These are phyloP conservation scores for Mormyrus lacerda DNA, from an alignment of 2,113 vertebrate genomes.

Conservation along the genomic window DNA sequence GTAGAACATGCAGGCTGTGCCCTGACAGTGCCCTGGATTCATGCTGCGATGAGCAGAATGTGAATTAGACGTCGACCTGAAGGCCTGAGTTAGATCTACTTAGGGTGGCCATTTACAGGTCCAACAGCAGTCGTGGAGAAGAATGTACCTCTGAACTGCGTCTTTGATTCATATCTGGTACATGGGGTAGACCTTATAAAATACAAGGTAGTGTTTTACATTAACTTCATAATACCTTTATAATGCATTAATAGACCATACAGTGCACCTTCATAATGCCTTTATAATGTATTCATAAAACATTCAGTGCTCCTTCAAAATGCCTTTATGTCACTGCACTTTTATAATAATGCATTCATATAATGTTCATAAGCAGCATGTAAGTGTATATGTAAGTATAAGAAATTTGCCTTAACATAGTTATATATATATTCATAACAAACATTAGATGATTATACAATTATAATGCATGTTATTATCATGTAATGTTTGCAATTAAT, in stretches of 20 bases:
- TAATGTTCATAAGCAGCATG: neutral
- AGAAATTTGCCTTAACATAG: neutral
- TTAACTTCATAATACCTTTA: neutral
- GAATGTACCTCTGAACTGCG: neutral
- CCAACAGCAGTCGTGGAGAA: neutral
- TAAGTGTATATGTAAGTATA: no score
- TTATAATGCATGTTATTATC: neutral
- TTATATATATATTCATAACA: neutral
- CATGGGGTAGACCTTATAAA: neutral
- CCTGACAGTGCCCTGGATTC: neutral
- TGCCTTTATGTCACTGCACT: neutral
- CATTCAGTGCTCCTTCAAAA: neutral
- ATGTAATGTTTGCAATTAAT: neutral
- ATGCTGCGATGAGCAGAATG: neutral
- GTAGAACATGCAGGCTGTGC: neutral
- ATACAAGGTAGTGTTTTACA: neutral
- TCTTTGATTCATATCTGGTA: neutral
- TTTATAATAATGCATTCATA: neutral
- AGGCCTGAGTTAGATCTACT: neutral
- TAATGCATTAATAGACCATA: neutral
- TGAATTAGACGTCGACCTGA: neutral
- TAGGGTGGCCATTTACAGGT: neutral
- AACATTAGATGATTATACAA: neutral
- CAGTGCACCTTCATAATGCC: neutral
- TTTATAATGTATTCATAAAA: neutral